Evolutionary conservation across 30 jellyfish, hydroid and myxozoan genomes (phyloP).

Genomic region (Aurelia aurita): DNA sequence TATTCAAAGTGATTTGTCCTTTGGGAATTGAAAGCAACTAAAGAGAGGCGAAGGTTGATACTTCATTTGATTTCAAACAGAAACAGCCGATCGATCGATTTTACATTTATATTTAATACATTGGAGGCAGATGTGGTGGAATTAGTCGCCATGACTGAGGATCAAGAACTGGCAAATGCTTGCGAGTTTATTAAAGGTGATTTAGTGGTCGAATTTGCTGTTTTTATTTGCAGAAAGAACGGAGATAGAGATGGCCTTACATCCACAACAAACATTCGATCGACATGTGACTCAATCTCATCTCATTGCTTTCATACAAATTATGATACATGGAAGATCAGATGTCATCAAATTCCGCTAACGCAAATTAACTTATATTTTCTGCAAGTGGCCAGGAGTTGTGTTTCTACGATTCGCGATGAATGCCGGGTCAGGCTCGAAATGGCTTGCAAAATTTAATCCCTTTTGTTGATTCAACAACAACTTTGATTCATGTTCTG

Average conservation of each 20-base stretch:
- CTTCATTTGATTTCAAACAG: not conserved
- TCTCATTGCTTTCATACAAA: too few species aligned
- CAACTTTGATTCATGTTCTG: too few species aligned
- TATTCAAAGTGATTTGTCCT: constrained; percentile 62
- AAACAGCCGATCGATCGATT: not conserved
- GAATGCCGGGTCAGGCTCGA: too few species aligned
- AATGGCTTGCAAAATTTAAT: too few species aligned
- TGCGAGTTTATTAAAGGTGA: constrained; percentile 90
- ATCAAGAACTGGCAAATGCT: constrained; percentile 93
- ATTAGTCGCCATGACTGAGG: constrained; percentile 73
- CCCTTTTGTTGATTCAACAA: too few species aligned
- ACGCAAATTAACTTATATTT: too few species aligned
- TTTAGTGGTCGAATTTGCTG: constrained; percentile 18
- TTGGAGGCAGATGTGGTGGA: constrained; percentile 48
- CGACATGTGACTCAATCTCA: not conserved
- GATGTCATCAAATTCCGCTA: too few species aligned
- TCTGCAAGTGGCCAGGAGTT: too few species aligned
- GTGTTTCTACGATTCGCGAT: too few species aligned
- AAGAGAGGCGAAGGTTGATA: not conserved
- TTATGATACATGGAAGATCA: too few species aligned
- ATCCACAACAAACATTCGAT: constrained; percentile 6
- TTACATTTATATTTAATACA: not conserved
- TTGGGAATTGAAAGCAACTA: constrained; percentile 30
- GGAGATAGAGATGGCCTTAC: too few species aligned
- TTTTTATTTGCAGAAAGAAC: constrained; percentile 10